phyloP scores from a whole-genome alignment of 2,888 invertebrate genomes.

The Brenthis hecate region DNA sequence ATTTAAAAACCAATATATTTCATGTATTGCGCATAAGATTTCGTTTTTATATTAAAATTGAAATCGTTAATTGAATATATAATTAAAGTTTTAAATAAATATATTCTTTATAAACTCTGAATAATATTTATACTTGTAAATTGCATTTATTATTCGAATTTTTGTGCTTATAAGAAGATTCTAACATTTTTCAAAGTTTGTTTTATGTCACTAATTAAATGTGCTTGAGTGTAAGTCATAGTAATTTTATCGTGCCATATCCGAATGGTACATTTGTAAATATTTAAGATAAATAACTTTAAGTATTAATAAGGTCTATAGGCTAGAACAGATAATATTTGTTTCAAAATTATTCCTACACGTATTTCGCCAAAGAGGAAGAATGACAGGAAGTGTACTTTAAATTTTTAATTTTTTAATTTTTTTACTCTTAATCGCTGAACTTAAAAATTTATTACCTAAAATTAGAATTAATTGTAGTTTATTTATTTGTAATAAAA shows the following conservation, averaged over 20 bases:
- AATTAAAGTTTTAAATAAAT: too few relatives aligned
- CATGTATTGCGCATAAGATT: too few relatives aligned
- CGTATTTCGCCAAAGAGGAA: constrained; percentile 50
- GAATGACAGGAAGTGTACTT: constrained; percentile 42
- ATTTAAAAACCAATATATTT: too few relatives aligned
- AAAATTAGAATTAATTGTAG: constrained; percentile 60
- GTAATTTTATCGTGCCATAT: constrained; percentile 41
- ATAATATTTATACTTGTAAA: constrained; percentile 26
- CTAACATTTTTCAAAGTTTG: constrained; percentile 27
- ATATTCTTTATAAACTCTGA: neutral
- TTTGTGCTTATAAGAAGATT: constrained; percentile 23
- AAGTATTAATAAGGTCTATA: constrained; percentile 32
- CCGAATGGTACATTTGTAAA: constrained; percentile 48
- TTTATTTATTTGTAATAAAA: constrained; percentile 74
- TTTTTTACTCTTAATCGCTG: constrained; percentile 42
- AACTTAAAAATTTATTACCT: constrained; percentile 50
- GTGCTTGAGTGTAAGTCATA: constrained; percentile 14
- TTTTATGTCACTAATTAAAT: constrained; percentile 20
- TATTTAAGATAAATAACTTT: constrained; percentile 42
- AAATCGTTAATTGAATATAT: too few relatives aligned
- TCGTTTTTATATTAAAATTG: too few relatives aligned
- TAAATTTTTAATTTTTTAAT: constrained; percentile 48
- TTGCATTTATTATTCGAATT: constrained; percentile 50
- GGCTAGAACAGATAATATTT: constrained; percentile 18
- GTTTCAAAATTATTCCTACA: constrained; percentile 43